phyloP scores from a whole-genome alignment of 2,113 vertebrate genomes.

The Ifrita kowaldi region DNA sequence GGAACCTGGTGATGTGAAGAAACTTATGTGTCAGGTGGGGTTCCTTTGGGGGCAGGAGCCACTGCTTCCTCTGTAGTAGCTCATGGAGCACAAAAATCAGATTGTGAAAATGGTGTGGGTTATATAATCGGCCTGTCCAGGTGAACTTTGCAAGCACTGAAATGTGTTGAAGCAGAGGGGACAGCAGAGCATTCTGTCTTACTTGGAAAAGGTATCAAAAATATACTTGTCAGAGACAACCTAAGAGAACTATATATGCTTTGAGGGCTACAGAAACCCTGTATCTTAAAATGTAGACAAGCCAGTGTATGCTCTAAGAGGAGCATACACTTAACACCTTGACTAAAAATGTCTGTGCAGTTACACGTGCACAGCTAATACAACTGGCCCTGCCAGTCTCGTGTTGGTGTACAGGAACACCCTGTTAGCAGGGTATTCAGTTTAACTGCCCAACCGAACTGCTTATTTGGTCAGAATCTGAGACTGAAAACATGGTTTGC shows the following conservation, averaged over 20 bases:
- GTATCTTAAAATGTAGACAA: background rate
- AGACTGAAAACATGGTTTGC: background rate
- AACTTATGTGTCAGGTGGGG: background rate
- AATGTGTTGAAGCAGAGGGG: background rate
- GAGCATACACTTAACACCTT: background rate
- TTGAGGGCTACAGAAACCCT: background rate
- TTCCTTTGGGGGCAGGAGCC: background rate
- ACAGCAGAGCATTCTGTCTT: background rate
- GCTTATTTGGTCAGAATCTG: background rate
- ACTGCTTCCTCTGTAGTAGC: background rate
- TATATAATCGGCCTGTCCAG: background rate
- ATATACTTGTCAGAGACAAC: background rate
- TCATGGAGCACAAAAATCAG: background rate
- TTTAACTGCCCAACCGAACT: background rate
- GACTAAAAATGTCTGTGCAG: background rate
- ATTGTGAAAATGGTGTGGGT: background rate
- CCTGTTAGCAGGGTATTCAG: background rate
- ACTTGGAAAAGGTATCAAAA: background rate
- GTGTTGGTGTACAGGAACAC: background rate
- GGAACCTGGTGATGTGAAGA: background rate
- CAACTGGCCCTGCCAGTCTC: background rate
- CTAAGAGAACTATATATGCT: background rate
- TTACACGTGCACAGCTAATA: background rate
- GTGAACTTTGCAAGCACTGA: background rate
- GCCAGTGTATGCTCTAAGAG: background rate